Evolutionary conservation across 2,888 invertebrate species (phyloP), one percentile per base, ranked within the genome.

Genomic region (Drosophila birchii): DNA sequence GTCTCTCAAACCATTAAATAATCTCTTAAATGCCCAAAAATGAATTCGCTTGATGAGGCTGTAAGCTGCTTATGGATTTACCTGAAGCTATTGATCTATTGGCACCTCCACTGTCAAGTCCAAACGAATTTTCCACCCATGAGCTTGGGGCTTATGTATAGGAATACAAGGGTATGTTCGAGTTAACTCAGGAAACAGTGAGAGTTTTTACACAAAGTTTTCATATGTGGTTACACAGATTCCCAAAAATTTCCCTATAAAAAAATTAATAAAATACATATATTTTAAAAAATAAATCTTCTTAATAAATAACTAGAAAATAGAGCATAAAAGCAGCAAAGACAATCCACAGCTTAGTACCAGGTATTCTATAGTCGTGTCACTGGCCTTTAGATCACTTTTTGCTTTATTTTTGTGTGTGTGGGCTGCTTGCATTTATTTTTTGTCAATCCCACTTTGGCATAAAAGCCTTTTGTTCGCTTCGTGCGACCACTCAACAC

Each of bases 81-180:
- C 58, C 75, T 51, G 18, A 39, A 49, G 47, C 62, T 38, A 83
- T 80, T 69, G 76, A 76, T 80, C 74, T 76, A 71, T 86, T 88
- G 83, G 79, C 84, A 88, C 88, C 88, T 86, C 66, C 62, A 78
- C 76, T 80, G 82, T 78, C 79, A 70, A 32, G 68, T 72, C 79
- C 75, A 70, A 49, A 51, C 44, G 18, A 62, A 51, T 62, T 71
- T 71, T 62, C 47, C 57, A 36, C 38, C 54, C 39, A 59, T 53
- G 38, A 44, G 29, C n/a, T 47, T 29, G n/a, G 29, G 12, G 29
- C n/a, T 29, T 47, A 29, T 32, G 5, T 47, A 4, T 1, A 29
- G 20, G 32, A 32, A 11, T 3, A 11, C 5, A 16, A 34, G 34
- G 20, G 34, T 51, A 34, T 51, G 34, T 51, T 51, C 14, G 34